Evolutionary conservation across 1,140 invertebrate genomes (phyloP), one percentile per base, ranked within the genome.

Genomic region (Lepidurus arcticus): DNA sequence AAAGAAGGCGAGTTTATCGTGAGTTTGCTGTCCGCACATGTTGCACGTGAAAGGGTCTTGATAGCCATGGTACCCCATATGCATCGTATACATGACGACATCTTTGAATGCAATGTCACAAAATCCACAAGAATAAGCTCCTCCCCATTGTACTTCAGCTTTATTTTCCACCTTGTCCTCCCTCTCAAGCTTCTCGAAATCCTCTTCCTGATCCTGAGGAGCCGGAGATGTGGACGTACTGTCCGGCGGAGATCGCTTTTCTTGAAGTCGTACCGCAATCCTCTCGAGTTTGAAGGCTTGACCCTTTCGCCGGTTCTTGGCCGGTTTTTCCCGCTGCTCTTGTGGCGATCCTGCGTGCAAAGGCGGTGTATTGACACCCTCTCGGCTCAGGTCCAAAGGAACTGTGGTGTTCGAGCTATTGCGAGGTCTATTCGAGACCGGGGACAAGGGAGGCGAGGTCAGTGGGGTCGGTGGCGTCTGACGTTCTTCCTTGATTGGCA

Each of bases 1-100:
- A 84, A 95, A 98, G 84, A 99, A 98, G 0, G 92, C 89, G 0
- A 98, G 88, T 81, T 92, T 92, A 82, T 98, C 93, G 1, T 88
- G 84, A 79, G 91, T 93, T 78, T 90, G 85, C 78, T 94, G 89
- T 1, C 96, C 96, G 84, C 97, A 98, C 87, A 94, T 93, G 86
- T 97, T 97, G 85, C 97, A 99, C 80, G 92, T 93, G 85, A 94
- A 98, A 0, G 97, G 96, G 84, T 97, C 90, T 78, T 91, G 88
- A 86, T 90, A 93, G 4, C 92, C 92, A 85, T 99, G 97, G 85
- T 95, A 98, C 77, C 94, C 93, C 93, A 97, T 97, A 85, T 99
- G 97, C 83, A 98, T 93, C 0, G 91, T 92, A 86, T 96, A 96
- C 90, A 99, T 93, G 9, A 95, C 90, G 43, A 91, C 89, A 83